Conservation (phyloP, 2,797 vertebrate species). For the Fistularia commersonii region DNA sequence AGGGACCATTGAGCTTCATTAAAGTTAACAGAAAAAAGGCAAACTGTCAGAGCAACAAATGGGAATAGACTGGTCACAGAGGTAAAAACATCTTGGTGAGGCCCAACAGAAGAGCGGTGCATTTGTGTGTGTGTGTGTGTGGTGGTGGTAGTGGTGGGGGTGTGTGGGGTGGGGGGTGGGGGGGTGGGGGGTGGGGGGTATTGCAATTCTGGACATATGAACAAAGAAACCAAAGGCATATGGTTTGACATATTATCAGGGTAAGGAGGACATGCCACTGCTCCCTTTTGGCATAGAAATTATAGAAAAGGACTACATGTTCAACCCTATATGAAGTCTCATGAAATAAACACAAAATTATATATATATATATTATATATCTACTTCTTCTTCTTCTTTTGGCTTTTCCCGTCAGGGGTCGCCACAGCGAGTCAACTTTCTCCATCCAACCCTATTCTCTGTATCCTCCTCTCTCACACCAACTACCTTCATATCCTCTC, state of each 20-base stretch:
- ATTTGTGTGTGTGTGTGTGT: too few species aligned
- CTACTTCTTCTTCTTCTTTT: too few species aligned
- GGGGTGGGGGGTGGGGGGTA: slow-evolving; percentile 8
- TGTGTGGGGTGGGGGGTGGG: slow-evolving; percentile 18
- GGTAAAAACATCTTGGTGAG: slow-evolving; percentile 30
- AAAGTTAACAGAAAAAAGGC: slow-evolving; percentile 40
- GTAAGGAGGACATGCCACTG: slow-evolving; percentile 28
- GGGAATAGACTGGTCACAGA: slow-evolving; percentile 54
- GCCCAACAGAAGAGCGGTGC: neutral
- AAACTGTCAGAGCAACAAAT: slow-evolving; percentile 40
- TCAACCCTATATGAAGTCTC: too few species aligned
- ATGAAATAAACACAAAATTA: too few species aligned
- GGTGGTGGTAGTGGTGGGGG: too few species aligned
- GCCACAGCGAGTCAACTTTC: too few species aligned
- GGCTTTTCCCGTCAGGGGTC: too few species aligned
- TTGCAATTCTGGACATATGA: slow-evolving; percentile 43
- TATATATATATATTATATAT: too few species aligned
- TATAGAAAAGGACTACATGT: too few species aligned
- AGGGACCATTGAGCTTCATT: slow-evolving; percentile 61
- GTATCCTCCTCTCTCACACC: too few species aligned
- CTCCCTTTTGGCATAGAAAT: slow-evolving; percentile 6
- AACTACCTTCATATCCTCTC: too few species aligned
- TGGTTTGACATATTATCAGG: slow-evolving; percentile 22
- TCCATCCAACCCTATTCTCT: too few species aligned
- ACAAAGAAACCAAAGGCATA: slow-evolving; percentile 10